phyloP scores from a whole-genome alignment of 2,113 vertebrate genomes.

The Rhinolophus ferrumequinum region DNA sequence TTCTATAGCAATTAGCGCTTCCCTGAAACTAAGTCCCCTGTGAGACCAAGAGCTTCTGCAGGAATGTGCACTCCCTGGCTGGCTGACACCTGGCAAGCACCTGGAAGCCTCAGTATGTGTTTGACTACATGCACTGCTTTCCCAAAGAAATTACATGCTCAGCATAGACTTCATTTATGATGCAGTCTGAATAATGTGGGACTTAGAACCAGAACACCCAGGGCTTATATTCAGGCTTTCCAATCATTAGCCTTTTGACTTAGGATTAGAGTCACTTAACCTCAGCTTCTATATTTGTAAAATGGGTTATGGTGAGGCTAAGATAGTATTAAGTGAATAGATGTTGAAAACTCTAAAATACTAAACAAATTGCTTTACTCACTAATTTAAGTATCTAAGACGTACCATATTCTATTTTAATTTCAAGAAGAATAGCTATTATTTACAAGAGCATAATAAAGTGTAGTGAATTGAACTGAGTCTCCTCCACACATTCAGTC shows the following conservation, averaged over 20 bases:
- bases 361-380: background rate
- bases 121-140: background rate
- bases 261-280: background rate
- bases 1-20: background rate
- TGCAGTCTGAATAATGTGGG: background rate
- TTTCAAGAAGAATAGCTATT: background rate
- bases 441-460: background rate
- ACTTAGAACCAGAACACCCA: background rate
- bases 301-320: background rate
- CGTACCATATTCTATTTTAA: background rate
- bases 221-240: background rate
- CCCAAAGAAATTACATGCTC: background rate
- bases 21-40: background rate
- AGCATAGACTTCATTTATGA: background rate
- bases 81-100: background rate
- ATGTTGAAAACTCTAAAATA: background rate
- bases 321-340: background rate
- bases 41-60: background rate
- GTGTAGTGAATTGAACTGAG: fast-evolving
- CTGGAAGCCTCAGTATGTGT: background rate
- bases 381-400: background rate
- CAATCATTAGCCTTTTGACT: background rate
- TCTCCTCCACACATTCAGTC: background rate
- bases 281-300: slow-evolving; percentile 1
- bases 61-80: fast-evolving